These are phyloP conservation scores for Drosophila hamatofila DNA, from an alignment of 2,888 invertebrate genomes.

Conservation along the genomic window DNA sequence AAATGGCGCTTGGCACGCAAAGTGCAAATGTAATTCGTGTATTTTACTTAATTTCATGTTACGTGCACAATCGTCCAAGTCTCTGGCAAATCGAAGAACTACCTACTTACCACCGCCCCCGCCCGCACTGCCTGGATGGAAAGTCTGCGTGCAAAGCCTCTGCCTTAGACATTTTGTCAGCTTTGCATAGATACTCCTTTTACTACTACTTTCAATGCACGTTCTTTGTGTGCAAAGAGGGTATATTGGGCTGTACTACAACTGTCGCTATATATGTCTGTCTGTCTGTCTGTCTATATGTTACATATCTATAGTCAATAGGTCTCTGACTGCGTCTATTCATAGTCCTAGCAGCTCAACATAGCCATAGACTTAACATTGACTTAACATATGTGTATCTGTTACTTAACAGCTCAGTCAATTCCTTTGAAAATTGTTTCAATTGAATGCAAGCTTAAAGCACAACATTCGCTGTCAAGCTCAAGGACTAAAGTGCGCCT, in stretches of 20 bases:
- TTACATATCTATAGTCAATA: not conserved
- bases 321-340: not conserved
- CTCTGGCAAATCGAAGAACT: slow-evolving; percentile 59
- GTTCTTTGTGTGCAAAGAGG: not conserved
- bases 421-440: too few species aligned
- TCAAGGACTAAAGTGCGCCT: too few species aligned
- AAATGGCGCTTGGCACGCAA: slow-evolving; percentile 80
- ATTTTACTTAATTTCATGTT: slow-evolving; percentile 80
- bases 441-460: too few species aligned
- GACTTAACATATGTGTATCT: not conserved
- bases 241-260: not conserved
- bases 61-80: slow-evolving; percentile 80
- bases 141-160: not conserved
- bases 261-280: too few species aligned
- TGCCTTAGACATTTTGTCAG: not conserved
- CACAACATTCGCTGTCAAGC: too few species aligned
- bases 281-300: not conserved
- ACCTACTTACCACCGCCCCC: not conserved
- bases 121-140: not conserved
- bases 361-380: not conserved
- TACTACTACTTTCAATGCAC: not conserved
- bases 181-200: slow-evolving; percentile 6
- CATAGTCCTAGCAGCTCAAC: not conserved
- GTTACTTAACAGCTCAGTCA: not conserved
- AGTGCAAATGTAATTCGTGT: slow-evolving; percentile 81